A percentile compares a stretch with the other conserved stretches of the same genome.
phyloP scores from a whole-genome alignment of 2,797 vertebrate genomes.

The Acrossocheilus fasciatus region DNA sequence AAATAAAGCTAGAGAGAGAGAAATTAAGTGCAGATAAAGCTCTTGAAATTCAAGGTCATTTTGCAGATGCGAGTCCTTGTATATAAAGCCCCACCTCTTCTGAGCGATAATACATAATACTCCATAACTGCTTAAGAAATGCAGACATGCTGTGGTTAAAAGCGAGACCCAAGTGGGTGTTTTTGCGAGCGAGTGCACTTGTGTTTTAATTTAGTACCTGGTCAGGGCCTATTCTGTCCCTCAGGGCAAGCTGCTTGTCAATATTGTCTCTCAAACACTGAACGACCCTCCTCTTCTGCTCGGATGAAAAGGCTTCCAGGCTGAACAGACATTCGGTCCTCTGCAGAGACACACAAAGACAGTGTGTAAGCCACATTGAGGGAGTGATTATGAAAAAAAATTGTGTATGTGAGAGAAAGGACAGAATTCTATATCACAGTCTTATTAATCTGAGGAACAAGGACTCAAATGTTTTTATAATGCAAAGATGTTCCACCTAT shows the following conservation, averaged over 20 bases:
- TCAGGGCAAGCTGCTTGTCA: slow-evolving; percentile 76
- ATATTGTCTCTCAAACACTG: slow-evolving; percentile 86
- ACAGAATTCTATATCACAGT: slow-evolving; percentile 16
- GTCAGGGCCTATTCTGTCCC: slow-evolving; percentile 50
- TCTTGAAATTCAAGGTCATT: background rate
- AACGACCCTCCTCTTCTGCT: slow-evolving; percentile 88
- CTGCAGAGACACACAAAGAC: slow-evolving; percentile 65
- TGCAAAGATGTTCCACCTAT: background rate
- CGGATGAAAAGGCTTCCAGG: slow-evolving; percentile 85
- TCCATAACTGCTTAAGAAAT: slow-evolving; percentile 2
- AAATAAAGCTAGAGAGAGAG: background rate
- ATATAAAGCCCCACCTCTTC: background rate
- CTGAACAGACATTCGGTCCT: slow-evolving; percentile 86
- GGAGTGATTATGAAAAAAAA: slow-evolving; percentile 57
- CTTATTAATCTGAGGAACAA: slow-evolving; percentile 29
- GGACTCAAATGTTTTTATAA: slow-evolving; percentile 6
- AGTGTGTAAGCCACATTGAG: background rate
- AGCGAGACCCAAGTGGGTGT: background rate
- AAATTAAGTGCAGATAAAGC: background rate
- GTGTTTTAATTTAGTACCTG: slow-evolving; percentile 60
- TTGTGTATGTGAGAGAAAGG: background rate
- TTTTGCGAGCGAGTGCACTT: background rate
- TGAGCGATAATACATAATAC: slow-evolving; percentile 6
- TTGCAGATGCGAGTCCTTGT: background rate
- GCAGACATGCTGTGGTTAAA: slow-evolving; percentile 4